These are phyloP conservation scores for Macrophya annulata DNA, from an alignment of 2,888 invertebrate species.

Conservation along the genomic window DNA sequence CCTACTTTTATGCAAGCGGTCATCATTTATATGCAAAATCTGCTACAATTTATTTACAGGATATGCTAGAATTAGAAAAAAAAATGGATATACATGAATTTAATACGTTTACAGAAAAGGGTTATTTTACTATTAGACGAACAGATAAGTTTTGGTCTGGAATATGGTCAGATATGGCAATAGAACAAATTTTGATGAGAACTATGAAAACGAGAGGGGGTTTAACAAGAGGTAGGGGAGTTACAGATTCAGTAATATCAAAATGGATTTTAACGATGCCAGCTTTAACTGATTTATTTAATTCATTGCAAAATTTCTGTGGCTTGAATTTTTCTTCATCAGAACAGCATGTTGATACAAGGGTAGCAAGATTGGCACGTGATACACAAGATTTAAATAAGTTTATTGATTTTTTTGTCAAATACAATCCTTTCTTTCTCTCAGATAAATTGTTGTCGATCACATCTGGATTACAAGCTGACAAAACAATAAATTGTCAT, in stretches of 20 bases:
- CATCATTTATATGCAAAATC: slow-evolving; percentile 74
- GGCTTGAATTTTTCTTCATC: slow-evolving; percentile 59
- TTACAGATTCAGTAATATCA: slow-evolving; percentile 63
- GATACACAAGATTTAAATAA: slow-evolving; percentile 63
- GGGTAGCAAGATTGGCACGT: slow-evolving; percentile 61
- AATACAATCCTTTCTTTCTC: slow-evolving; percentile 63
- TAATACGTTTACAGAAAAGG: slow-evolving; percentile 60
- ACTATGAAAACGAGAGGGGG: slow-evolving; percentile 67
- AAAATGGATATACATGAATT: slow-evolving; percentile 43
- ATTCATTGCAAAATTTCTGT: slow-evolving; percentile 64
- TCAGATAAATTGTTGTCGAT: slow-evolving; percentile 59
- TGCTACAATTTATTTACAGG: slow-evolving; percentile 74
- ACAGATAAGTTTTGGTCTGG: slow-evolving; percentile 66
- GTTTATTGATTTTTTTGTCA: slow-evolving; percentile 62
- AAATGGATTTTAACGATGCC: slow-evolving; percentile 64
- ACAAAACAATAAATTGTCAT: slow-evolving; percentile 45
- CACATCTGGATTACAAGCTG: slow-evolving; percentile 60
- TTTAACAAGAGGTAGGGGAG: slow-evolving; percentile 65
- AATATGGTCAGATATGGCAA: slow-evolving; percentile 68
- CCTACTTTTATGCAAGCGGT: slow-evolving; percentile 74
- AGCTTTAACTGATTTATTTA: slow-evolving; percentile 60
- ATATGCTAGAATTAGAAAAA: slow-evolving; percentile 65
- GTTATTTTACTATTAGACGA: slow-evolving; percentile 68
- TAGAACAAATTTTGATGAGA: slow-evolving; percentile 71
- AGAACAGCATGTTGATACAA: slow-evolving; percentile 68